These are phyloP conservation scores for Hydrochoerus hydrochaeris DNA, from an alignment of 2,113 vertebrate species.

Conservation along the genomic window DNA sequence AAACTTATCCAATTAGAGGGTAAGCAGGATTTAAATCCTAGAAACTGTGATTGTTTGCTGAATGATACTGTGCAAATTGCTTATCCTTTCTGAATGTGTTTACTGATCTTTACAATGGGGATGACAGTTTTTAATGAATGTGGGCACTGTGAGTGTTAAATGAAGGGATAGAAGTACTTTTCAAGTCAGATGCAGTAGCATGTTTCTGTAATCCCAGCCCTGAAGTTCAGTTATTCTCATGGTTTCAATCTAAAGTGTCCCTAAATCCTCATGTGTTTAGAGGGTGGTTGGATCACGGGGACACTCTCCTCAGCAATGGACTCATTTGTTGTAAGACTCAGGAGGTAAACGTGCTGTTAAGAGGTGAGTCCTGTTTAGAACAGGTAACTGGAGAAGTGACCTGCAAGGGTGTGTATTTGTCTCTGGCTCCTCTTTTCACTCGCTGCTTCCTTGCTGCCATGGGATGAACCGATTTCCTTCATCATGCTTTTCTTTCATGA, in stretches of 20 bases:
- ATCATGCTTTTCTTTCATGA: not conserved
- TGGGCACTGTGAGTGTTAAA: not conserved
- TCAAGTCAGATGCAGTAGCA: not conserved
- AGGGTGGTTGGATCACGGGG: not conserved
- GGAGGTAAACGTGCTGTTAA: not conserved
- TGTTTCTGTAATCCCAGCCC: not conserved
- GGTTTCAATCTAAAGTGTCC: not conserved
- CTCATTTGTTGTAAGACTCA: not conserved
- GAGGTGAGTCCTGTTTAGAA: not conserved
- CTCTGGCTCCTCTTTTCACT: not conserved
- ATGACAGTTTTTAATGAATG: not conserved
- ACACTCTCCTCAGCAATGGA: not conserved
- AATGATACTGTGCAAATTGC: constrained; percentile 23
- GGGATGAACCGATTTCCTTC: not conserved
- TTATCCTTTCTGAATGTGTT: not conserved
- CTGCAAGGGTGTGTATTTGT: not conserved
- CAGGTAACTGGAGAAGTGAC: not conserved
- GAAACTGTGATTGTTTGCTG: not conserved
- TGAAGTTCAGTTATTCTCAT: not conserved
- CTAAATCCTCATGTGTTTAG: not conserved
- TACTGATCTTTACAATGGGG: not conserved
- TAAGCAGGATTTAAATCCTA: constrained; percentile 32
- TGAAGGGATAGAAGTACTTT: not conserved
- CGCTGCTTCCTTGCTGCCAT: not conserved
- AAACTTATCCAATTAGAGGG: not conserved